Percentiles rank a stretch among this genome's conserved stretches.
phyloP scores from a whole-genome alignment of 1,140 invertebrate genomes.

The Rhynchophorus ferrugineus region DNA sequence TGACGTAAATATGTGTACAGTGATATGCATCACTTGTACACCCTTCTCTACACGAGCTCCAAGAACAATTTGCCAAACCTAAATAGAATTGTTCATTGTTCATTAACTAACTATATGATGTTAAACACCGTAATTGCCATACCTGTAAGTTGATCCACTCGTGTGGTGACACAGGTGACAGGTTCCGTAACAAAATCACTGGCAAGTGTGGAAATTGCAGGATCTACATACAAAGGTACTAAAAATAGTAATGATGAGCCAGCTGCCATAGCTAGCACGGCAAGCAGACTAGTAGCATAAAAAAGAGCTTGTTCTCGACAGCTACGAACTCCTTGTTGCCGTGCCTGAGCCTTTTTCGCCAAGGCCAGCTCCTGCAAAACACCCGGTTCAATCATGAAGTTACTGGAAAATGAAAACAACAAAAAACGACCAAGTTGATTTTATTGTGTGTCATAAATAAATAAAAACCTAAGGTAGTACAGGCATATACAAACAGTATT shows the following conservation, averaged over 20 bases:
- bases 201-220: slow-evolving; percentile 77
- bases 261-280: slow-evolving; percentile 68
- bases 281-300: slow-evolving; percentile 71
- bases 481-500: too few relatives aligned
- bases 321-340: slow-evolving; percentile 50
- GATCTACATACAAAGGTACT: slow-evolving; percentile 83
- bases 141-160: slow-evolving; percentile 60
- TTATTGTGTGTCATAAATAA: background rate
- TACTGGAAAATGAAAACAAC: background rate
- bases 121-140: too few relatives aligned
- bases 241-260: slow-evolving; percentile 77
- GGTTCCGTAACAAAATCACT: slow-evolving; percentile 75
- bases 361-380: slow-evolving; percentile 25
- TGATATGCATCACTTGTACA: slow-evolving; percentile 81
- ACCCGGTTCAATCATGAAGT: slow-evolving; percentile 2
- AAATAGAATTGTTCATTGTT: too few relatives aligned
- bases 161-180: slow-evolving; percentile 66
- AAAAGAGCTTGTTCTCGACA: slow-evolving; percentile 69
- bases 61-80: slow-evolving; percentile 73
- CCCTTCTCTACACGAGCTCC: slow-evolving; percentile 80
- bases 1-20: slow-evolving; percentile 79
- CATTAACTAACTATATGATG: too few relatives aligned
- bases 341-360: slow-evolving; percentile 26
- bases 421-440: background rate
- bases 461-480: too few relatives aligned